A percentile compares a stretch with the other conserved stretches of the same genome.
These are phyloP conservation scores for Heptranchias perlo DNA, from an alignment of 2,113 vertebrate species.

Conservation along the genomic window DNA sequence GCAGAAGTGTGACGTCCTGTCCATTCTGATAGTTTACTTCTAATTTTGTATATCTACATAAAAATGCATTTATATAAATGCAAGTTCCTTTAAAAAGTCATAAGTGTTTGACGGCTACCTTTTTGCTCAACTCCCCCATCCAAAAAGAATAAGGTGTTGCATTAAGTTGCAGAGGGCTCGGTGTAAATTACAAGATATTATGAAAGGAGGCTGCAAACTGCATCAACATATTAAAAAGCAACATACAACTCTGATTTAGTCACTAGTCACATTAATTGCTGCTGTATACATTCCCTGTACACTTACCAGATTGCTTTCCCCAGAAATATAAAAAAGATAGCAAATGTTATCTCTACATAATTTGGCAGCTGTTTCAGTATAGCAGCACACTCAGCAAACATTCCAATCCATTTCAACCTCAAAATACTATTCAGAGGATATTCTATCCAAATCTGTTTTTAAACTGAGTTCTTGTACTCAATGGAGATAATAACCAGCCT, in stretches of 20 bases:
- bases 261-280: neutral
- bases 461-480: neutral
- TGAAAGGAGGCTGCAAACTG: neutral
- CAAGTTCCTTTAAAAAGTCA: neutral
- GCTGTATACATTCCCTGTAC: neutral
- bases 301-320: neutral
- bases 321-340: neutral
- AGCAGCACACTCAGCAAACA: neutral
- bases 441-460: neutral
- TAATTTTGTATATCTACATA: too few relatives aligned
- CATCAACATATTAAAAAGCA: neutral
- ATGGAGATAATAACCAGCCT: neutral
- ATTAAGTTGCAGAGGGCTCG: neutral
- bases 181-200: neutral
- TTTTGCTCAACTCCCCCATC: neutral
- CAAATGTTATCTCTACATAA: neutral
- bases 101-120: neutral
- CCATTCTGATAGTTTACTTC: neutral
- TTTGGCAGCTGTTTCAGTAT: neutral
- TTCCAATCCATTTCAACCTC: too few relatives aligned
- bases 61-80: neutral
- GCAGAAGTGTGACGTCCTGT: neutral
- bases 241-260: neutral
- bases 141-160: neutral
- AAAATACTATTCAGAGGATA: neutral